These are phyloP conservation scores for Siniperca undulata DNA, from an alignment of 2,797 vertebrate species.

Conservation along the genomic window DNA sequence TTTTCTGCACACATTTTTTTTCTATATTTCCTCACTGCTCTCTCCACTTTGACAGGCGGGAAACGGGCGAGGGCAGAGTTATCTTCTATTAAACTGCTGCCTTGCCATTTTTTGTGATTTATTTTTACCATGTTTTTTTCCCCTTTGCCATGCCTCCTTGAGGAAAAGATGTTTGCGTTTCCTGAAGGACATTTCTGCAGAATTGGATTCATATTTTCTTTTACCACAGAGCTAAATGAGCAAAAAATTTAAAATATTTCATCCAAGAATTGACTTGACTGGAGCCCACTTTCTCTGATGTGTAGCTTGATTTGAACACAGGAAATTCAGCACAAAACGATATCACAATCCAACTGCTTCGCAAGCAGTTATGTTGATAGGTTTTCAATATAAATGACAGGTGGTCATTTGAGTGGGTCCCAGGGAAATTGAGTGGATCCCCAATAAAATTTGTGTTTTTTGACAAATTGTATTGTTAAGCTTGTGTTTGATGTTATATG, in stretches of 20 bases:
- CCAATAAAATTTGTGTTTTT: no score
- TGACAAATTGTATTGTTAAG: no score
- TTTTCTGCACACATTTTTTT: neutral
- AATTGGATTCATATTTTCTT: constrained; percentile 1
- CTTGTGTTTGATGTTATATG: no score
- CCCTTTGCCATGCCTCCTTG: neutral
- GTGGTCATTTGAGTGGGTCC: no score
- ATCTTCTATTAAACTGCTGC: constrained; percentile 35
- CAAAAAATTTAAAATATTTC: neutral
- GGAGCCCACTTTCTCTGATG: neutral
- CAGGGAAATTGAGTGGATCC: no score
- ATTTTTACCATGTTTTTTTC: constrained; percentile 6
- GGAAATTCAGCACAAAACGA: neutral
- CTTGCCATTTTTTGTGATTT: constrained; percentile 56
- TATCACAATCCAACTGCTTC: no score
- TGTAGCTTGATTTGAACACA: neutral
- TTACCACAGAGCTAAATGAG: neutral
- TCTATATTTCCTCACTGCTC: neutral
- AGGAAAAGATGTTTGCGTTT: constrained; percentile 28
- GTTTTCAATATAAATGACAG: no score
- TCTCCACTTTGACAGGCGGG: constrained; percentile 26
- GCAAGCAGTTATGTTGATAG: no score
- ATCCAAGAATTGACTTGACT: neutral
- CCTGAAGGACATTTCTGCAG: constrained; percentile 16
- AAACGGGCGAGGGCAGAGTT: constrained; percentile 9